Evolutionary conservation across 2,888 invertebrate genomes (phyloP), one percentile per base, ranked within the genome.

Genomic region (Polymixis lichenea): DNA sequence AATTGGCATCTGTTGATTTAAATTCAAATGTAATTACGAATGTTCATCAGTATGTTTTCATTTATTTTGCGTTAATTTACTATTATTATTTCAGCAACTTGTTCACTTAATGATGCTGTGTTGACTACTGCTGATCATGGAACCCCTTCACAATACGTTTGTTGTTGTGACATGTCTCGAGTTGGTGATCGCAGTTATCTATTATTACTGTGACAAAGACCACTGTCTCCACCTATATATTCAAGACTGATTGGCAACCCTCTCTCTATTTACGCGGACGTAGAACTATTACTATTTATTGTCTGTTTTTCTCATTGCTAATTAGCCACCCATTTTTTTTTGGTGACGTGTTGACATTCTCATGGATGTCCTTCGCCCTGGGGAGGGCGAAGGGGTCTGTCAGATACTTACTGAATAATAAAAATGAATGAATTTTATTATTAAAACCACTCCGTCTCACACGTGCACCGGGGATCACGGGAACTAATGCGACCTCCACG

Each of bases 11-110:
- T 19, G 28, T 53, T 60, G 5, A 55, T 73, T 43, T 66, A 56
- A 13, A 72, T 73, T 62, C 58, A n/a, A 71, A 71, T 71, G 32
- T 49, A 60, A 76, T 75, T 66, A 70, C 51, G 51, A 72, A 61
- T 32, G 64, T 49, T 43, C 22, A 43, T 55, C 13, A 61, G 25
- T 3, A 22, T 71, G 74, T 51, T 80, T 66, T 78, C 25, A 56
- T 80, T 56, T 55, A 72, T 66, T 80, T 62, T 60, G 51, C 43
- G 43, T 22, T 80, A 64, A 55, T 68, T 75, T 79, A 65, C 53
- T 53, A 53, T 46, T 46, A 51, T 53, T 49, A n/a, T 61, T 49
- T 60, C 25, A 17, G 15, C 2, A 53, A 17, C 15, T 72, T 19
- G 28, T 53, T 64, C 49, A 51, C 72, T 66, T 17, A 15, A n/a